Evolutionary conservation across 2,113 vertebrate species (phyloP), one percentile per base, ranked within the genome.

Genomic region (Pongo abelii): DNA sequence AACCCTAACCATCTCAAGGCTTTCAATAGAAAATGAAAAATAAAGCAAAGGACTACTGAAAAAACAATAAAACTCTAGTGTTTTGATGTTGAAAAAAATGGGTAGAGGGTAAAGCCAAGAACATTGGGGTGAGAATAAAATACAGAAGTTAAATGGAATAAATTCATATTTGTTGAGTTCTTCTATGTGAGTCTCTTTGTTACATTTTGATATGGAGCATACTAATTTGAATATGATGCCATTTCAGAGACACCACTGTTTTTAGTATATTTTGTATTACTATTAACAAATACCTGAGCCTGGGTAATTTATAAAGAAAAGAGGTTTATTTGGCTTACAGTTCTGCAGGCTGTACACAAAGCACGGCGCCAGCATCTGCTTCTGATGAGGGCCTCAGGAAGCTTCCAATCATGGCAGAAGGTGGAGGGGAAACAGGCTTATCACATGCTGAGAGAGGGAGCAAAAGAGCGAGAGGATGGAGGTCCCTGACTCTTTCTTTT

Each of bases 1-100:
- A 80, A 75, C 40, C n/a, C 25, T 75, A 64, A 20, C 0, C 16
- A 75, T 69, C 0, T 5, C 40, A 64, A 13, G 10, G 2, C 35
- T 85, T 89, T 93, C 80, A 50, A 59, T 23, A 38, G 18, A 83
- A 84, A 70, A 84, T 59, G 43, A 86, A 86, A 87, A 55, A 80
- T 84, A 81, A 81, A 86, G 22, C 55, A 87, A 77, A 83, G 84
- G 8, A 38, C 69, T 30, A 50, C 20, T 8, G 18, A 50, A 1
- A 91, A 8, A 57, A 20, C 23, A 59, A 59, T 5, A 89, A 50
- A 84, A 30, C 43, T 50, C 2, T 5, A 57, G 11, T 80, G 8
- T 84, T 93, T 35, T 80, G 40, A 72, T 86, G n/a, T 52, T 84
- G 59, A 16, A 74, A 84, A 35, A 83, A 1, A 8, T 18, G 40